Evolutionary conservation across 2,888 invertebrate species (phyloP).

Genomic region (Ctena decussata): DNA sequence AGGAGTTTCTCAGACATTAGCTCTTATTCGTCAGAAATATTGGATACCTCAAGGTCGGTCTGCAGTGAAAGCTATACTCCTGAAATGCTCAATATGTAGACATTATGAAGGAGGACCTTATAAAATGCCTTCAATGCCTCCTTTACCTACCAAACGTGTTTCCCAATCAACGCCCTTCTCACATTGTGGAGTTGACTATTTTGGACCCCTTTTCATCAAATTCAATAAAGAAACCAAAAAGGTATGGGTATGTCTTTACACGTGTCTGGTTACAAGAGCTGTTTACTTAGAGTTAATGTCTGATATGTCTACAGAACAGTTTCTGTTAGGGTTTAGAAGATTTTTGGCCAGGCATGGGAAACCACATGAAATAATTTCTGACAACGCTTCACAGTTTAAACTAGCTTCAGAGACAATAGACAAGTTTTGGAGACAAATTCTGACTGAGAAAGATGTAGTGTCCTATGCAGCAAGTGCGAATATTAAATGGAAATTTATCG

Average conservation of each 20-base stretch:
- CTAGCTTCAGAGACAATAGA: neutral
- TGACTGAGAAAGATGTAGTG: neutral
- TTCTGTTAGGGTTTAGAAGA: no score
- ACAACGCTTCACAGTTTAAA: slow-evolving; percentile 18
- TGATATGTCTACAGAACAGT: slow-evolving; percentile 8
- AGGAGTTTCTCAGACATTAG: slow-evolving; percentile 4
- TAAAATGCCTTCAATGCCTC: neutral
- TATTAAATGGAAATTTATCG: slow-evolving; percentile 4
- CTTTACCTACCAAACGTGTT: slow-evolving; percentile 13
- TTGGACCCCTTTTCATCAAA: slow-evolving; percentile 9
- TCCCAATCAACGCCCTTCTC: neutral
- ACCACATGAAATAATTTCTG: neutral
- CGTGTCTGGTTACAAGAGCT: slow-evolving; percentile 17
- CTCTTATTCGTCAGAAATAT: neutral
- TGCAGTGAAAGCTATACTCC: neutral
- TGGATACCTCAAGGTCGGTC: slow-evolving; percentile 8
- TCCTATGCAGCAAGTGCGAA: neutral
- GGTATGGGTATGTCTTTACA: slow-evolving; percentile 19
- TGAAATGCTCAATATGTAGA: neutral
- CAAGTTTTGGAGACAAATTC: neutral
- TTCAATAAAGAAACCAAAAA: neutral
- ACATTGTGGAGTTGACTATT: slow-evolving; percentile 1
- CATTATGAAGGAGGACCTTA: slow-evolving; percentile 7
- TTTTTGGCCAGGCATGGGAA: slow-evolving; percentile 6
- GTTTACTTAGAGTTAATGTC: slow-evolving; percentile 17